A percentile compares a stretch with the other conserved stretches of the same genome.
These are phyloP conservation scores for Zootoca vivipara DNA, from an alignment of 2,113 vertebrate genomes.

Conservation along the genomic window DNA sequence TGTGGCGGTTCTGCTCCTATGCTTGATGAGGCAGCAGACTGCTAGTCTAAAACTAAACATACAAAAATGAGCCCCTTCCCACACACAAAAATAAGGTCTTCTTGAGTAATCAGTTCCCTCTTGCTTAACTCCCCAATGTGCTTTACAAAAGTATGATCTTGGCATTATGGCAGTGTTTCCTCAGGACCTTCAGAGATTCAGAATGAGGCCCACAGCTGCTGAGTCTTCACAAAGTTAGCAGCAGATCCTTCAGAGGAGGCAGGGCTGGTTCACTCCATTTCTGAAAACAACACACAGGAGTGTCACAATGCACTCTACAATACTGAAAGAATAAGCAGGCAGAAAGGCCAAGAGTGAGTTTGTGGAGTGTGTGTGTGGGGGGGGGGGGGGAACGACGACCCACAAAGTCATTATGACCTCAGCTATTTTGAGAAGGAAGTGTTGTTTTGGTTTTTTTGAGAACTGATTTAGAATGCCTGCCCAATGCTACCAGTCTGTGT, in stretches of 20 bases:
- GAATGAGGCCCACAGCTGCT: constrained; percentile 44
- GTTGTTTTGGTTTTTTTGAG: not conserved
- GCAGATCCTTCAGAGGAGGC: constrained; percentile 55
- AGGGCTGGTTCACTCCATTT: constrained; percentile 73
- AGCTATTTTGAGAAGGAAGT: not conserved
- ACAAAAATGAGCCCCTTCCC: not conserved
- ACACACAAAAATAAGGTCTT: constrained; percentile 13
- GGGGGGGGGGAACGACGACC: too few relatives aligned
- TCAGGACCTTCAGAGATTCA: constrained; percentile 46
- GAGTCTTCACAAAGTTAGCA: constrained; percentile 62
- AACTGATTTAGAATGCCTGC: not conserved
- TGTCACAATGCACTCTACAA: constrained; percentile 32
- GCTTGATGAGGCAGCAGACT: not conserved
- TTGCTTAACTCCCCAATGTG: not conserved
- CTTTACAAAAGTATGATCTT: constrained; percentile 56
- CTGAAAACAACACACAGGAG: constrained; percentile 67
- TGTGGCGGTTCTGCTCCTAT: constrained; percentile 23
- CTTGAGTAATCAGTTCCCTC: not conserved
- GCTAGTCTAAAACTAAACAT: constrained; percentile 12
- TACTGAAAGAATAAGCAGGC: not conserved
- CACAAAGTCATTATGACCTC: not conserved
- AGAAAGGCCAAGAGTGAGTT: not conserved
- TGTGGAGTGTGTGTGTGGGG: too few relatives aligned
- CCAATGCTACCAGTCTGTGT: not conserved
- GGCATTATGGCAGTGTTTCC: constrained; percentile 36